Base-by-base conservation (phyloP, 2,888 invertebrate genomes). In the Glyphotaelius pellucidus region DNA sequence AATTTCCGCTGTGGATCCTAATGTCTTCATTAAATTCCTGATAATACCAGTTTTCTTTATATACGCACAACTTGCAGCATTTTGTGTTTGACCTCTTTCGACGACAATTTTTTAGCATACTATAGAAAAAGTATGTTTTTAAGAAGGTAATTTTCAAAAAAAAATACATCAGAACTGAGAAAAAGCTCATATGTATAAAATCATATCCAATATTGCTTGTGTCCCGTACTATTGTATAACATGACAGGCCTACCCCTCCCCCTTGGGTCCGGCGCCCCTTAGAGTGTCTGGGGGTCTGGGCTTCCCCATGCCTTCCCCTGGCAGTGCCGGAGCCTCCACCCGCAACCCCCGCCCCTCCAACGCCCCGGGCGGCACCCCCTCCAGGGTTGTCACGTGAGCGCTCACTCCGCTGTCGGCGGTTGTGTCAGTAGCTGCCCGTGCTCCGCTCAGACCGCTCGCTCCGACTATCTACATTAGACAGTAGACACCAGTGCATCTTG, bases 401-500 rank as follows among this genome's bases (percentile, higher is more conserved):
- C 38, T 85, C 94, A 91, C 92, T 92, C 92, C 86, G 92, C 93
- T 94, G 94, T 94, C 94, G 92, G 91, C 93, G 93, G 93, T 92
- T 91, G 90, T 38, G 35, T 85, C 85, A 85, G 90, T 90, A 93
- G 87, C 93, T 88, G 91, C 93, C 93, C 91, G 93, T 92, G 91
- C 91, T 92, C 32, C 91, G 84, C 93, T 90, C 93, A 93, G 92
- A 94, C 94, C 93, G 91, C n/a, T 67, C 80, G 47, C 83, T 38
- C 91, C 90, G 1, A 42, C 42, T 42, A 42, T 42, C 42, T n/a
- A n/a, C n/a, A n/a, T n/a, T n/a, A n/a, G 84, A 32, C 87, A 89
- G 87, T 86, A 31, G 81, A 32, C 87, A 87, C 80, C 80, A 31
- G 81, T 81, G 81, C 81, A 81, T 81, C 81, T 19, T 67, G 19